Conservation (phyloP, 2,797 vertebrate genomes). For the Melanotaenia parkinsoni region DNA sequence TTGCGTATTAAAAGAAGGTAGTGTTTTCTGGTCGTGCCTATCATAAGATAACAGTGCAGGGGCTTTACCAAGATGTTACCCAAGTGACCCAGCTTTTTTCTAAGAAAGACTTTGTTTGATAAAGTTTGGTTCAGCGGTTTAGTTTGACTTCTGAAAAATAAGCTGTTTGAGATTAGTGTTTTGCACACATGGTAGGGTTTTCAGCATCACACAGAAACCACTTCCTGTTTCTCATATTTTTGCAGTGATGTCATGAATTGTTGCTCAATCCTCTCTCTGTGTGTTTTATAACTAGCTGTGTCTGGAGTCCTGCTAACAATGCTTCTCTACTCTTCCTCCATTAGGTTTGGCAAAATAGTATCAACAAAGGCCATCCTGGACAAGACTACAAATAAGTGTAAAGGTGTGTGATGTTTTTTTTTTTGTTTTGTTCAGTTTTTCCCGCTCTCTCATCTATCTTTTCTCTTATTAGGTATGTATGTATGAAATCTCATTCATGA, state of each 20-base stretch:
- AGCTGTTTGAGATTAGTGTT: constrained; percentile 54
- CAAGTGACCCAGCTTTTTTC: not conserved
- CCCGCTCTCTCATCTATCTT: constrained; percentile 4
- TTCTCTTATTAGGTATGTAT: constrained; percentile 1
- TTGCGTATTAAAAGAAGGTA: not conserved
- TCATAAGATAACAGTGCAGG: too few species aligned
- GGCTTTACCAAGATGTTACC: constrained; percentile 2
- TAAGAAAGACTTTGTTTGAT: constrained; percentile 3
- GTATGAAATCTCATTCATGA: not conserved
- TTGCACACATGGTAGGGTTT: constrained; percentile 64
- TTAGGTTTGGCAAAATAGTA: constrained; percentile 98
- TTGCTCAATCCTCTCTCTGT: constrained; percentile 73
- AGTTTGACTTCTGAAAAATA: constrained; percentile 43
- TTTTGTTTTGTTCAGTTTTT: not conserved
- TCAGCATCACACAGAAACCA: constrained; percentile 74
- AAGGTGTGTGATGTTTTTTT: constrained; percentile 86
- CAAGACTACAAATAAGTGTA: constrained; percentile 99
- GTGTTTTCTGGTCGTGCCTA: not conserved
- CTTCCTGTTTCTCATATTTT: constrained; percentile 83
- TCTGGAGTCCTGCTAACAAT: constrained; percentile 68
- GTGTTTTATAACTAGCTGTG: constrained; percentile 70
- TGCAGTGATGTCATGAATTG: constrained; percentile 80
- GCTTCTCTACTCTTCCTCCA: constrained; percentile 63
- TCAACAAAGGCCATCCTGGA: constrained; percentile 99
- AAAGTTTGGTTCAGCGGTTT: constrained; percentile 29